Percentiles rank a stretch among this genome's conserved stretches.
phyloP scores from a whole-genome alignment of 2,113 vertebrate genomes.

The Loxodonta africana region DNA sequence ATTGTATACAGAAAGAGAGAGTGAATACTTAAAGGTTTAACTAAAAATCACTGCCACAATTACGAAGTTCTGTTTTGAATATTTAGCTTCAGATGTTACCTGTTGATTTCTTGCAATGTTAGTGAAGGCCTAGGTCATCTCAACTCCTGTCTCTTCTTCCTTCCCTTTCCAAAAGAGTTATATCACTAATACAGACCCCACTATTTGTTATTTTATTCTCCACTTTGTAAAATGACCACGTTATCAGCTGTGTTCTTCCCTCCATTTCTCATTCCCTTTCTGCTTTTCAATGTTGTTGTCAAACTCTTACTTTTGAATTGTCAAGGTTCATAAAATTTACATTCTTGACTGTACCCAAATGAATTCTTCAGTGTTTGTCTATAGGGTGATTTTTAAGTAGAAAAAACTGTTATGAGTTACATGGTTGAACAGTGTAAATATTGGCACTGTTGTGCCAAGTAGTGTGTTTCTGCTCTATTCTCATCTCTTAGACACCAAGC shows the following conservation, averaged over 20 bases:
- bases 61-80: neutral
- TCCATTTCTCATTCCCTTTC: neutral
- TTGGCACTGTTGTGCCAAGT: neutral
- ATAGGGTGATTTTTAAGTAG: neutral
- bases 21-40: neutral
- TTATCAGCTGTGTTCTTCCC: neutral
- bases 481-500: neutral
- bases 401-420: neutral
- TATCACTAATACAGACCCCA: neutral
- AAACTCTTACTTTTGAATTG: neutral
- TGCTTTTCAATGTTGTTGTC: neutral
- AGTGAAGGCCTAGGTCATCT: neutral
- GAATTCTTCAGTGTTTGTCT: neutral
- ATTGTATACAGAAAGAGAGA: neutral
- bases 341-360: neutral
- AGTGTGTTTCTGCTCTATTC: neutral
- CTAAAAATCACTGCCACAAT: neutral
- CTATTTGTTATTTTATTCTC: neutral
- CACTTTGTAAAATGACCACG: neutral
- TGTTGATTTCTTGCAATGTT: neutral
- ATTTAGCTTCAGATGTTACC: neutral
- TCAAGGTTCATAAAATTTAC: neutral
- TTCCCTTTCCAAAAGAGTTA: neutral
- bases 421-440: neutral
- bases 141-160: neutral